phyloP scores from a whole-genome alignment of 2,888 invertebrate species.

The Agrochola circellaris region DNA sequence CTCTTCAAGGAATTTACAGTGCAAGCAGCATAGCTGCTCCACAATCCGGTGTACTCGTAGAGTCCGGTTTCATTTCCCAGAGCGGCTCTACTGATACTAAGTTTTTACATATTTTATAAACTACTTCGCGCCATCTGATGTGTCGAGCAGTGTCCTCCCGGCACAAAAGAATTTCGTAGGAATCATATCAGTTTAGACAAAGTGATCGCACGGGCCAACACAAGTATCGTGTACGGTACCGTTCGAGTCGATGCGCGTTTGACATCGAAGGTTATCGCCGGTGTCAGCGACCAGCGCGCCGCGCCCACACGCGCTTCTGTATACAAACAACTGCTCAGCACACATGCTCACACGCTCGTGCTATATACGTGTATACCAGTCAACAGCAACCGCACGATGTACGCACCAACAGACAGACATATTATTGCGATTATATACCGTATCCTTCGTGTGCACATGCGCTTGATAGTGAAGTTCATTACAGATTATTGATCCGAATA shows the following conservation, averaged over 20 bases:
- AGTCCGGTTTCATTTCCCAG: conserved; percentile 66
- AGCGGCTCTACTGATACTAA: conserved; percentile 20
- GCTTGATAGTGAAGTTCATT: conserved; percentile 80
- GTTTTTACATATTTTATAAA: conserved; percentile 18
- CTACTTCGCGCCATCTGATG: background rate
- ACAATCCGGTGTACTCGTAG: conserved; percentile 46
- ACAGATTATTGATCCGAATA: conserved; percentile 77
- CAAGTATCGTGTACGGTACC: conserved; percentile 68
- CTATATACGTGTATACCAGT: conserved; percentile 42
- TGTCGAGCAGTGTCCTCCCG: background rate
- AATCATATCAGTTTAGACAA: conserved; percentile 34
- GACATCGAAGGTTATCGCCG: conserved; percentile 89
- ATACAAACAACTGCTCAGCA: conserved; percentile 80
- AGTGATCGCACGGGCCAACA: conserved; percentile 56
- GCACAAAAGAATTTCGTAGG: conserved; percentile 28
- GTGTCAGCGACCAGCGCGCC: conserved; percentile 88
- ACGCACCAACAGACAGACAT: conserved; percentile 65
- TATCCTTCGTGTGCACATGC: conserved; percentile 77
- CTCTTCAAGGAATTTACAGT: conserved; percentile 70
- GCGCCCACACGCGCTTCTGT: conserved; percentile 87
- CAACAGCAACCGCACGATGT: conserved; percentile 51
- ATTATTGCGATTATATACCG: conserved; percentile 70
- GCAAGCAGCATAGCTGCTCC: conserved; percentile 57
- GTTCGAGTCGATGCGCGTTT: conserved; percentile 83
- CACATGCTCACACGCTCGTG: conserved; percentile 71